Evolutionary conservation across 2,797 vertebrate genomes (phyloP).

Genomic region (Miichthys miiuy): DNA sequence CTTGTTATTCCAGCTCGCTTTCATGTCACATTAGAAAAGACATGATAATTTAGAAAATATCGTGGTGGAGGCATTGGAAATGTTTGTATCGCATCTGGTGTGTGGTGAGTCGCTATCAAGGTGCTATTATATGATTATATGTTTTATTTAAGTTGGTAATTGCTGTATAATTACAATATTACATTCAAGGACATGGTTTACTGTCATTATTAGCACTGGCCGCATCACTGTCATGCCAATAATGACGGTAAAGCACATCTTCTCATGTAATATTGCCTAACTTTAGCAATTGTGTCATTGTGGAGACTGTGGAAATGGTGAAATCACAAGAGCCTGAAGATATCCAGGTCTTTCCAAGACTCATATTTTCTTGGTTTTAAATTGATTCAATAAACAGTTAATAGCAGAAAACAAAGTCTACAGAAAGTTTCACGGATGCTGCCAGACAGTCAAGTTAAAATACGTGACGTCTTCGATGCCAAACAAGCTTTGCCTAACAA

Average conservation of each 20-base stretch:
- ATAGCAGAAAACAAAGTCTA: not conserved
- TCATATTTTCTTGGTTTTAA: not conserved
- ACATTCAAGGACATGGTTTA: too few relatives aligned
- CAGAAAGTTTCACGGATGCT: not conserved
- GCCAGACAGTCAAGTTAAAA: not conserved
- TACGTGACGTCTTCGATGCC: not conserved
- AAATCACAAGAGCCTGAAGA: not conserved
- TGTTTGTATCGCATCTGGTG: too few relatives aligned
- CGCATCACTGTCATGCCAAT: too few relatives aligned
- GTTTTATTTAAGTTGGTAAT: not conserved
- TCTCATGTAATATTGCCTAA: too few relatives aligned
- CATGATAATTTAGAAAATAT: not conserved
- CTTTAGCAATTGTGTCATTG: not conserved
- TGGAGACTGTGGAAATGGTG: not conserved
- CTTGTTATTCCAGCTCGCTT: not conserved
- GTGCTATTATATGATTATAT: too few relatives aligned
- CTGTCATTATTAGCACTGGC: too few relatives aligned
- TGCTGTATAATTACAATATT: too few relatives aligned
- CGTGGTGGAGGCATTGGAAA: not conserved
- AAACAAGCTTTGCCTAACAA: slow-evolving; percentile 12
- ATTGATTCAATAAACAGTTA: not conserved
- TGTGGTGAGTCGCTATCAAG: too few relatives aligned
- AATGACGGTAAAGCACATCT: too few relatives aligned
- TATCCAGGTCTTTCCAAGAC: not conserved
- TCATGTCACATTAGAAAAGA: not conserved